Evolutionary conservation across 1,140 invertebrate species (phyloP).

Genomic region (Pseudomyrmex flavicornis): DNA sequence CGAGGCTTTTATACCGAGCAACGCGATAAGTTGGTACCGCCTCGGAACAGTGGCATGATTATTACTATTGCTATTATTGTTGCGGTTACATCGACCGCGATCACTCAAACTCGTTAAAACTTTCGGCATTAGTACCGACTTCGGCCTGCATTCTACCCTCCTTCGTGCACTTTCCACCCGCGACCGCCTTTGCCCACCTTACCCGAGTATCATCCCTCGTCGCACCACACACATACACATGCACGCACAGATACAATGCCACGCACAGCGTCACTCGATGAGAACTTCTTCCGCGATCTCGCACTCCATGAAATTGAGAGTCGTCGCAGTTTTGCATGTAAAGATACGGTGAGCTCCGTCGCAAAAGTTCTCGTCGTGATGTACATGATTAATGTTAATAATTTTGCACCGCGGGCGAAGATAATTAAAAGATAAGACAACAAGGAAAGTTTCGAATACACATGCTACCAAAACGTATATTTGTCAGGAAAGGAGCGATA

Average conservation of each 20-base stretch:
- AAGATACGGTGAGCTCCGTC: slow-evolving; percentile 15
- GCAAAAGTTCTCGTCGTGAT: not conserved
- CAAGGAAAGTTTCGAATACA: not conserved
- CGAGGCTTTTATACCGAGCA: slow-evolving; percentile 56
- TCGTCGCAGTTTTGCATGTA: not conserved
- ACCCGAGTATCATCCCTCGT: not conserved
- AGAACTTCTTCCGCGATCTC: slow-evolving; percentile 56
- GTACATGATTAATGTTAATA: not conserved
- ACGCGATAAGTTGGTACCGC: slow-evolving; percentile 80
- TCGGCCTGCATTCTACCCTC: slow-evolving; percentile 78
- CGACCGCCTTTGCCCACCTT: slow-evolving; percentile 55
- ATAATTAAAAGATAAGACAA: slow-evolving; percentile 11
- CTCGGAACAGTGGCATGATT: slow-evolving; percentile 75
- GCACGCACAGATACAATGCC: not conserved
- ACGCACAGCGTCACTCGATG: slow-evolving; percentile 35
- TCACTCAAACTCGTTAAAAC: slow-evolving; percentile 85
- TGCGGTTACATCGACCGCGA: slow-evolving; percentile 83
- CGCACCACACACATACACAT: slow-evolving; percentile 27
- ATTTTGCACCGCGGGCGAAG: not conserved
- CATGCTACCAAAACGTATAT: not conserved
- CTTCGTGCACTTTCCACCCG: slow-evolving; percentile 75
- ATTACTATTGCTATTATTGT: slow-evolving; percentile 82
- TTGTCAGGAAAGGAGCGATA: not conserved
- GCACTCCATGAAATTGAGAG: slow-evolving; percentile 27
- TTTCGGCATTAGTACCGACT: slow-evolving; percentile 82